These are phyloP conservation scores for Acridotheres tristis DNA, from an alignment of 2,797 vertebrate genomes.

Conservation along the genomic window DNA sequence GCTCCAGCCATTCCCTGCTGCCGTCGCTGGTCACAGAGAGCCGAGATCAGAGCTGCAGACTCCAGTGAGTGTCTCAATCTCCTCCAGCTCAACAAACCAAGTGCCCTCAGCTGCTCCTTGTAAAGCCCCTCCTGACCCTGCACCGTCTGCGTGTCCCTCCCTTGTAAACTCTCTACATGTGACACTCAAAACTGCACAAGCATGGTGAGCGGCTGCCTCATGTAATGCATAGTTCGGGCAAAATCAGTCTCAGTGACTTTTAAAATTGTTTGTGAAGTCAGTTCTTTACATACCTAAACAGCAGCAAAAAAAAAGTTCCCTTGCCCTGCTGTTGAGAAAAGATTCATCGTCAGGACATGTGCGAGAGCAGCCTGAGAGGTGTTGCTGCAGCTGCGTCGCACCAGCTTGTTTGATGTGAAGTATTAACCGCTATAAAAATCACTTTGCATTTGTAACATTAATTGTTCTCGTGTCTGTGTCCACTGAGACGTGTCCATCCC, in stretches of 20 bases:
- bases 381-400: accelerated
- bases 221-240: accelerated
- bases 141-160: accelerated
- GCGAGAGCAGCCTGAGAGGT: not conserved
- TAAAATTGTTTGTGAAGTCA: not conserved
- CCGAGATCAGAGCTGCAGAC: not conserved
- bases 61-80: not conserved
- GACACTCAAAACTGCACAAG: not conserved
- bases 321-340: not conserved
- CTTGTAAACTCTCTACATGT: not conserved
- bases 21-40: not conserved
- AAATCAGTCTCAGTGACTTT: accelerated
- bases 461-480: accelerated
- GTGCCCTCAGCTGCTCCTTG: accelerated
- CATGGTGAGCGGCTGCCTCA: not conserved
- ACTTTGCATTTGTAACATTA: accelerated
- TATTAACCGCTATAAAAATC: not conserved
- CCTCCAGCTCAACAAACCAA: not conserved
- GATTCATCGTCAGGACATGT: not conserved
- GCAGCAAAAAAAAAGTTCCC: not conserved
- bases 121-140: not conserved
- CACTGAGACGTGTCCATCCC: not conserved
- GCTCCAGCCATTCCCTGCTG: not conserved
- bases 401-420: not conserved
- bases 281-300: not conserved